Percentiles rank a stretch among this genome's conserved stretches.
These are phyloP conservation scores for Sminthopsis crassicaudata DNA, from an alignment of 2,113 vertebrate species.

Conservation along the genomic window DNA sequence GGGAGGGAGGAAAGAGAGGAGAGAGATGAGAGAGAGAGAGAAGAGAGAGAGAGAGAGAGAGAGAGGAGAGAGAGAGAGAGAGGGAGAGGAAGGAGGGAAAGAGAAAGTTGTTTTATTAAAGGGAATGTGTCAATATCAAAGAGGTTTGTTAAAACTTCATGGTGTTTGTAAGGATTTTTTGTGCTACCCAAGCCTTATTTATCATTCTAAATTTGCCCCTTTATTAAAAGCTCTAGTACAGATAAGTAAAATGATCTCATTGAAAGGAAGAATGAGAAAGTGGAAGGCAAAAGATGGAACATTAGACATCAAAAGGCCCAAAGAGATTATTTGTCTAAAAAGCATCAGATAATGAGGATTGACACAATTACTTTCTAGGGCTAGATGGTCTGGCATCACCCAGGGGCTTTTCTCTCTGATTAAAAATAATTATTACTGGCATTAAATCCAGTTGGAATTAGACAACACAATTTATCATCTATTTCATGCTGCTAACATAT, in stretches of 20 bases:
- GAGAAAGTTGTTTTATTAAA: background rate
- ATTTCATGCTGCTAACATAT: slow-evolving; percentile 79
- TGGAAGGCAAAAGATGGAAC: slow-evolving; percentile 36
- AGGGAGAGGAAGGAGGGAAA: too few relatives aligned
- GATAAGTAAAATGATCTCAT: slow-evolving; percentile 52
- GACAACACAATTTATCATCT: slow-evolving; percentile 74
- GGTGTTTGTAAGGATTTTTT: background rate
- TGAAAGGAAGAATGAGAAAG: slow-evolving; percentile 40
- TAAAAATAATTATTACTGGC: slow-evolving; percentile 86
- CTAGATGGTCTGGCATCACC: slow-evolving; percentile 75
- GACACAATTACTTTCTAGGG: slow-evolving; percentile 66
- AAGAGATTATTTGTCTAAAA: slow-evolving; percentile 65
- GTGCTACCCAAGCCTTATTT: slow-evolving; percentile 69
- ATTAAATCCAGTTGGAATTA: slow-evolving; percentile 82
- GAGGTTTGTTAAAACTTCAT: slow-evolving; percentile 17
- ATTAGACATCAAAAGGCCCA: slow-evolving; percentile 55
- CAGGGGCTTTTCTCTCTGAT: slow-evolving; percentile 85
- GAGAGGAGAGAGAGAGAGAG: too few relatives aligned
- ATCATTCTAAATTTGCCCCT: slow-evolving; percentile 61
- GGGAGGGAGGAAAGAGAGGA: too few relatives aligned
- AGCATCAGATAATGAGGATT: slow-evolving; percentile 52
- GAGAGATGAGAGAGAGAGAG: too few relatives aligned
- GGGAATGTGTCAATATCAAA: slow-evolving; percentile 4
- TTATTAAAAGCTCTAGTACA: slow-evolving; percentile 77
- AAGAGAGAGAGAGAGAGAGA: too few relatives aligned